A percentile compares a stretch with the other conserved stretches of the same genome.
These are phyloP conservation scores for Romanogobio albipinnatus DNA, from an alignment of 2,113 vertebrate genomes.

Conservation along the genomic window DNA sequence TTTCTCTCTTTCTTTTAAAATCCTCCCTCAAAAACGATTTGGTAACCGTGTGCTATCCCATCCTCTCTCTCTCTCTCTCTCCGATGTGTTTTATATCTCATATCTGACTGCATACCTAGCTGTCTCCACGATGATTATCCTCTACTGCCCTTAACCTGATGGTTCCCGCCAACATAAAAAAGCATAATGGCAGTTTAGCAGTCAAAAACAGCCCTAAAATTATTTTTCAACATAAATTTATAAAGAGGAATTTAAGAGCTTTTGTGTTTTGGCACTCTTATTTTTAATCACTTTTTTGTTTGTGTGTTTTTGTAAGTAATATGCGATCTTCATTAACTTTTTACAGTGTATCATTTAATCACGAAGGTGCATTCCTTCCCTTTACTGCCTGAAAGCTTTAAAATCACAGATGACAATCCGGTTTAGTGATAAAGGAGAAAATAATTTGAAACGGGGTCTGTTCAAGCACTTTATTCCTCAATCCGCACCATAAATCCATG, in stretches of 20 bases:
- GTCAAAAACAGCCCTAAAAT: conserved; percentile 39
- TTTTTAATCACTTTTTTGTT: neutral
- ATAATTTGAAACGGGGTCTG: neutral
- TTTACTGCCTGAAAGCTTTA: neutral
- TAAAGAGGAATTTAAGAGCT: neutral
- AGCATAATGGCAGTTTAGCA: conserved; percentile 39
- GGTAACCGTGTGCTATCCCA: neutral
- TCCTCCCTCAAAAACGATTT: neutral
- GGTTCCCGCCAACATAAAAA: conserved; percentile 42
- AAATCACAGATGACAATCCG: neutral
- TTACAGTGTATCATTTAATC: neutral
- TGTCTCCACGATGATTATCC: conserved; percentile 56
- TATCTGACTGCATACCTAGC: conserved; percentile 36
- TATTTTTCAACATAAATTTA: neutral
- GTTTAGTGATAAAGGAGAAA: neutral
- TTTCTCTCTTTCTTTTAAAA: neutral
- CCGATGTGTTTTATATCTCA: conserved; percentile 21
- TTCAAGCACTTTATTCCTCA: neutral
- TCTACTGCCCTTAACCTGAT: conserved; percentile 34
- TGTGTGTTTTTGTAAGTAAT: neutral
- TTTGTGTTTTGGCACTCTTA: neutral
- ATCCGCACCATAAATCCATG: neutral
- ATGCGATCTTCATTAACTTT: neutral
- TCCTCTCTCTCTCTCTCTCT: neutral
- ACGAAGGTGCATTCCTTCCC: neutral